phyloP scores from a whole-genome alignment of 1,140 invertebrate species.

The Listronotus bonariensis region DNA sequence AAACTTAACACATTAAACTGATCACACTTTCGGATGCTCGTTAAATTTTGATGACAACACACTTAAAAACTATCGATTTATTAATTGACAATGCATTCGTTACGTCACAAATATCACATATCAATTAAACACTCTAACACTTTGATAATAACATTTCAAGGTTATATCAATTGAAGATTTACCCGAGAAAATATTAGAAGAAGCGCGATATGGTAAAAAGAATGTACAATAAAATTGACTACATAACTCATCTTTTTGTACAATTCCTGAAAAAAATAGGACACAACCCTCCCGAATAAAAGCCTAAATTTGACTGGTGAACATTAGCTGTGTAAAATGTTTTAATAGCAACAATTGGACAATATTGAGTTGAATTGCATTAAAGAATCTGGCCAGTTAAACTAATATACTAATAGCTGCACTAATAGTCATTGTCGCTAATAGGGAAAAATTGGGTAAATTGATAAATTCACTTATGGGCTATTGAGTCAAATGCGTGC shows the following conservation, averaged over 20 bases:
- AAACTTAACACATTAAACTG: background rate
- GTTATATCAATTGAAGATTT: slow-evolving; percentile 1
- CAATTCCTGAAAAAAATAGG: background rate
- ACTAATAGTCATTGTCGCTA: slow-evolving; percentile 57
- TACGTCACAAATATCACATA: slow-evolving; percentile 16
- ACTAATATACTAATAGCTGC: slow-evolving; percentile 56
- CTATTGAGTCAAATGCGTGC: slow-evolving; percentile 52
- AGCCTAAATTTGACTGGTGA: slow-evolving; percentile 51
- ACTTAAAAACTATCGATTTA: background rate
- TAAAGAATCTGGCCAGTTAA: slow-evolving; percentile 56
- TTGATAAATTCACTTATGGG: slow-evolving; percentile 58
- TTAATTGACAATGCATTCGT: background rate
- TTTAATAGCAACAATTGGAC: slow-evolving; percentile 57
- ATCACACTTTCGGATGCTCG: background rate
- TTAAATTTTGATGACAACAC: no score
- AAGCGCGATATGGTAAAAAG: background rate
- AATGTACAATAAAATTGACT: background rate
- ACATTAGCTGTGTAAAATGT: slow-evolving; percentile 53
- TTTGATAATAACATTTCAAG: slow-evolving; percentile 4
- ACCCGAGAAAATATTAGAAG: background rate
- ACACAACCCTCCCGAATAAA: slow-evolving; percentile 46
- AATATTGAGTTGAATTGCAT: slow-evolving; percentile 57
- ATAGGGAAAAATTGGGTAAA: slow-evolving; percentile 59
- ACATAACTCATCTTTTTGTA: background rate
- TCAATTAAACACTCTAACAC: slow-evolving; percentile 1